Percentiles rank a stretch among this genome's conserved stretches.
phyloP scores from a whole-genome alignment of 2,113 vertebrate species.

The Hippocampus abdominalis region DNA sequence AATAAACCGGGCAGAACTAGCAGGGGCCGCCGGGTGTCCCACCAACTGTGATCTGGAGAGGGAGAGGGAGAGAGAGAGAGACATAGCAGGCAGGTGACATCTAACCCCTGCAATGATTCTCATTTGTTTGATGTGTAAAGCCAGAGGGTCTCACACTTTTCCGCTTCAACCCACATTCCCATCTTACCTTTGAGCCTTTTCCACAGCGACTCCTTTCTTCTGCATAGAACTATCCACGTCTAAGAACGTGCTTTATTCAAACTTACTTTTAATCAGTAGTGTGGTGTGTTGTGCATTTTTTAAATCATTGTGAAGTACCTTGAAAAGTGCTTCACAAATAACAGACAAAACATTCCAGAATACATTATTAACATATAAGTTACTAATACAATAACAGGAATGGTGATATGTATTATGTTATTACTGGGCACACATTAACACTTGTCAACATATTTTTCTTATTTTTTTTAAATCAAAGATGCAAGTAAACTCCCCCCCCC shows the following conservation, averaged over 20 bases:
- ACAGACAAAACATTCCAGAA: too few species aligned
- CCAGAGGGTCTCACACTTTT: slow-evolving; percentile 40
- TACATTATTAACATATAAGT: too few species aligned
- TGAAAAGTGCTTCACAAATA: background rate
- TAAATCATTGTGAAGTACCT: background rate
- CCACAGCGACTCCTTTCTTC: background rate
- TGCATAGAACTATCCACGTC: background rate
- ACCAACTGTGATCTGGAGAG: slow-evolving; percentile 74
- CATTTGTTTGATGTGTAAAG: slow-evolving; percentile 45
- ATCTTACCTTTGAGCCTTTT: background rate
- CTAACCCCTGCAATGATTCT: slow-evolving; percentile 36
- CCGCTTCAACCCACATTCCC: background rate
- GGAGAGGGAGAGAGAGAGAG: slow-evolving; percentile 44
- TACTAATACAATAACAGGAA: too few species aligned
- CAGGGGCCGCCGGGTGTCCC: slow-evolving; percentile 59
- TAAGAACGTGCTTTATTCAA: background rate
- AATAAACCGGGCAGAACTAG: slow-evolving; percentile 64
- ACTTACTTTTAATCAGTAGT: background rate
- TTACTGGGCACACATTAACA: too few species aligned
- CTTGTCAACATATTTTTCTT: too few species aligned
- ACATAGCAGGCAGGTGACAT: slow-evolving; percentile 69
- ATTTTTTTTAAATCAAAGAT: too few species aligned
- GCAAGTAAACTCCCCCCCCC: too few species aligned
- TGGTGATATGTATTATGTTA: too few species aligned
- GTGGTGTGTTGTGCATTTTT: background rate